A percentile compares a stretch with the other conserved stretches of the same genome.
Conservation (phyloP, 2,113 vertebrate species). For the Emydura subglobosa region DNA sequence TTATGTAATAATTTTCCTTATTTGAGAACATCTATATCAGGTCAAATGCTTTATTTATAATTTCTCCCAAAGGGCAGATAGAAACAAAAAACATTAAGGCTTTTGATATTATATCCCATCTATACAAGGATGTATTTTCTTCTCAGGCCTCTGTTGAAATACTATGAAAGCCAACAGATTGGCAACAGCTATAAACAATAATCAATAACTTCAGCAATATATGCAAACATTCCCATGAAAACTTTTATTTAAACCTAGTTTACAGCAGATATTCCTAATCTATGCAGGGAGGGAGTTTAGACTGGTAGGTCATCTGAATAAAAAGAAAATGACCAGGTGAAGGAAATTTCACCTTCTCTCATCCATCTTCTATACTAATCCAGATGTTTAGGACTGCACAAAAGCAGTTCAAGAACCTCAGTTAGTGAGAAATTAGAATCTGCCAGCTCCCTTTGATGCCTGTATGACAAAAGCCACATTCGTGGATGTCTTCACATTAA, state of each 20-base stretch:
- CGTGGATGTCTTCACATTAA: background rate
- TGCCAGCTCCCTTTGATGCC: no score
- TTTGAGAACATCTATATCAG: background rate
- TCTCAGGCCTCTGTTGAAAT: background rate
- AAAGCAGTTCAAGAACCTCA: background rate
- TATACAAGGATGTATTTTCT: background rate
- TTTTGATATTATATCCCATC: background rate
- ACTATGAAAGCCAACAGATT: background rate
- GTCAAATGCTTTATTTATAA: background rate
- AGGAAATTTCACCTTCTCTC: background rate
- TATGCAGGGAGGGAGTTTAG: background rate
- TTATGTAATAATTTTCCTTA: background rate
- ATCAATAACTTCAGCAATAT: background rate
- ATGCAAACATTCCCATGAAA: background rate
- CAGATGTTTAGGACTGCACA: fast-evolving
- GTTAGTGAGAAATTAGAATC: no score
- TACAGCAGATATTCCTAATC: background rate
- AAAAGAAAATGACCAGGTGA: background rate
- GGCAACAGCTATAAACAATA: background rate
- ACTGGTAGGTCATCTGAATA: background rate
- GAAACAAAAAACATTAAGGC: background rate
- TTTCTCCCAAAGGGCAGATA: background rate
- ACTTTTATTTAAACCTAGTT: background rate
- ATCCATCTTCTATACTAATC: background rate
- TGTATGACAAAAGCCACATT: background rate